These are phyloP conservation scores for Drosophila murphyi DNA, from an alignment of 1,140 invertebrate species.

Conservation along the genomic window DNA sequence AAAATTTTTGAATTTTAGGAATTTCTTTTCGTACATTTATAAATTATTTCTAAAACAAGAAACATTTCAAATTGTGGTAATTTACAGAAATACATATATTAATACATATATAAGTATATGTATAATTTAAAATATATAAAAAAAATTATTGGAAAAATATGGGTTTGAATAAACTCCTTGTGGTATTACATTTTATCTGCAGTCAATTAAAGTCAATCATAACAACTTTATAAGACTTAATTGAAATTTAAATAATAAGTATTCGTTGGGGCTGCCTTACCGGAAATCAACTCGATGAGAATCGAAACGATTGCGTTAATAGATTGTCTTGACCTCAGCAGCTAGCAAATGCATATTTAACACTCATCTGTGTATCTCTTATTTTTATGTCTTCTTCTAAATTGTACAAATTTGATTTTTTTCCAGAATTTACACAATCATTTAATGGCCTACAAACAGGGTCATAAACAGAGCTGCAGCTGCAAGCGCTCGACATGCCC, in stretches of 20 bases:
- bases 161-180: no score
- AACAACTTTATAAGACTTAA: no score
- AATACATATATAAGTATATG: no score
- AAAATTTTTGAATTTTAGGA: no score
- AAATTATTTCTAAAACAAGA: no score
- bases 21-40: no score
- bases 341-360: constrained; percentile 9
- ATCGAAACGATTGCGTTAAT: not conserved
- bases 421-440: constrained; percentile 74
- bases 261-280: no score
- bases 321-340: constrained; percentile 10
- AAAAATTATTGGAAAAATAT: no score
- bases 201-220: not conserved
- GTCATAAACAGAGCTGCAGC: constrained; percentile 61
- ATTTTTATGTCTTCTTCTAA: constrained; percentile 64
- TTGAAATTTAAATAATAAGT: no score
- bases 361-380: constrained; percentile 23
- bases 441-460: constrained; percentile 66
- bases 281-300: not conserved
- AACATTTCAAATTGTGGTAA: no score
- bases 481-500: constrained; percentile 9
- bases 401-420: constrained; percentile 58
- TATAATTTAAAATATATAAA: no score
- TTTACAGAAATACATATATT: no score
- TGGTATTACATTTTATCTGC: not conserved